Evolutionary conservation across 2,888 invertebrate genomes (phyloP).

Genomic region (Eulithis testata): DNA sequence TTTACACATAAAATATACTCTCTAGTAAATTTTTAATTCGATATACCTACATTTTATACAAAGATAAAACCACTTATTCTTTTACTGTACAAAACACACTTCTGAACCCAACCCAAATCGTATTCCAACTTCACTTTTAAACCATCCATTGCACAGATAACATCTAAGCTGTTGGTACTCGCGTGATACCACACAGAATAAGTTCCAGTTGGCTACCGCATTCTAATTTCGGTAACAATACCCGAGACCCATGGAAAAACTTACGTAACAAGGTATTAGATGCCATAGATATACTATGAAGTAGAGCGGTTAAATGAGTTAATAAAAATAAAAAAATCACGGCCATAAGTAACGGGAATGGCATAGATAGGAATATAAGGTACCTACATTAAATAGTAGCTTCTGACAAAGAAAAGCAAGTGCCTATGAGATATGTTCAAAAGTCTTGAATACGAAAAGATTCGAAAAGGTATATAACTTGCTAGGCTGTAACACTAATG

Average conservation of each 20-base stretch:
- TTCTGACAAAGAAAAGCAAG: too few species aligned
- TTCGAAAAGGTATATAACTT: too few species aligned
- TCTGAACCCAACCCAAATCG: slow-evolving; percentile 22
- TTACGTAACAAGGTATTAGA: slow-evolving; percentile 36
- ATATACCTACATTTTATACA: too few species aligned
- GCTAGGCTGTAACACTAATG: too few species aligned
- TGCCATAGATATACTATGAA: slow-evolving; percentile 17
- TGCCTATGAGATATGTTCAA: too few species aligned
- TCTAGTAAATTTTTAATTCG: too few species aligned
- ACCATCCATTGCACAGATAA: slow-evolving; percentile 80
- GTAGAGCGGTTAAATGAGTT: slow-evolving; percentile 18
- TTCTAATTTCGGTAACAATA: slow-evolving; percentile 64
- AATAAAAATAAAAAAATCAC: neutral
- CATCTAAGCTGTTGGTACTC: slow-evolving; percentile 65
- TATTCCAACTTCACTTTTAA: slow-evolving; percentile 48
- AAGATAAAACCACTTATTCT: too few species aligned
- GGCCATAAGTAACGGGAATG: too few species aligned
- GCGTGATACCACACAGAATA: slow-evolving; percentile 60
- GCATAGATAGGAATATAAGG: too few species aligned
- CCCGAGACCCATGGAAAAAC: slow-evolving; percentile 46
- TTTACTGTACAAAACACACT: slow-evolving; percentile 8
- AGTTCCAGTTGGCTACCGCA: slow-evolving; percentile 51
- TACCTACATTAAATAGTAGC: too few species aligned
- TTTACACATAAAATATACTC: too few species aligned
- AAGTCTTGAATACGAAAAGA: too few species aligned